These are phyloP conservation scores for Oxytorus armatus DNA, from an alignment of 2,888 invertebrate species.

Conservation along the genomic window DNA sequence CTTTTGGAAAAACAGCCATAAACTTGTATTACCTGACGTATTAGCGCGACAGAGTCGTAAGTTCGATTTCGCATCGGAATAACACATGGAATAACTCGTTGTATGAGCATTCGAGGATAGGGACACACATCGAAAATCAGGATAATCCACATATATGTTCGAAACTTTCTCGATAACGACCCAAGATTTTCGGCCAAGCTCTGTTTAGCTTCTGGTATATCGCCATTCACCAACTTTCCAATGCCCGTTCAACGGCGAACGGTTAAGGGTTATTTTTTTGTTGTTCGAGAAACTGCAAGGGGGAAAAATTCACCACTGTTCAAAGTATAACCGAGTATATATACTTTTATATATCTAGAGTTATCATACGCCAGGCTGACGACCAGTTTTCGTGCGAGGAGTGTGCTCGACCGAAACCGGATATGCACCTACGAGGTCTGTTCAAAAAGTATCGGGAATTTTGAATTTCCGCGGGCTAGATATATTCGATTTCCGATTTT, in stretches of 20 bases:
- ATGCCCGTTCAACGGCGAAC: constrained; percentile 34
- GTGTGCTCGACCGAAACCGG: constrained; percentile 59
- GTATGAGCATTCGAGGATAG: neutral
- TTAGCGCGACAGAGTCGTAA: neutral
- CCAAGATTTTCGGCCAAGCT: constrained; percentile 60
- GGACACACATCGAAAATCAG: constrained; percentile 29
- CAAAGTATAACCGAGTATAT: constrained; percentile 17
- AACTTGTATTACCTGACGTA: constrained; percentile 20
- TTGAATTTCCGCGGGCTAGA: no score
- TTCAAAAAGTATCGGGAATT: no score
- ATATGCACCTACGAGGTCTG: constrained; percentile 37
- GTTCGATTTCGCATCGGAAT: neutral
- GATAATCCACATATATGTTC: constrained; percentile 12
- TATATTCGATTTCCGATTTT: no score
- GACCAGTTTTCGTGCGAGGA: constrained; percentile 59
- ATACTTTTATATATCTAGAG: constrained; percentile 8
- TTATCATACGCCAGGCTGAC: constrained; percentile 44
- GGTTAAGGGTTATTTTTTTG: constrained; percentile 35
- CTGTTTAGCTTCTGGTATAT: constrained; percentile 52
- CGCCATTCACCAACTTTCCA: constrained; percentile 60
- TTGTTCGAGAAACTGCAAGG: neutral
- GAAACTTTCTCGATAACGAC: constrained; percentile 51
- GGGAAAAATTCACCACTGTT: constrained; percentile 22
- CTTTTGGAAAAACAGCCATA: neutral
- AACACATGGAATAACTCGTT: constrained; percentile 22